A percentile compares a stretch with the other conserved stretches of the same genome.
Evolutionary conservation across 2,888 invertebrate genomes (phyloP).

Genomic region (Argyresthia albistria): DNA sequence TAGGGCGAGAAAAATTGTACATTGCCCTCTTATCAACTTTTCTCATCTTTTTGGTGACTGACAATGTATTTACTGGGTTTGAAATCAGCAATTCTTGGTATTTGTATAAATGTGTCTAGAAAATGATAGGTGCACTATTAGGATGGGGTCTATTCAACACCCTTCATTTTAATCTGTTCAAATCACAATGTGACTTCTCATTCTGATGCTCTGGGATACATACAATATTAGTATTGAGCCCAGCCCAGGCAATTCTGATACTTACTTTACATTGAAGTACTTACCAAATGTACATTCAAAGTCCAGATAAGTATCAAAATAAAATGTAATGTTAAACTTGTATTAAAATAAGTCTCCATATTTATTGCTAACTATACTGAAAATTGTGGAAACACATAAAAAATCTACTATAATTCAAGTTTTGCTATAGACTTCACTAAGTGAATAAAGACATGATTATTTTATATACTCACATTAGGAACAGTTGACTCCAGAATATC

Average conservation of each 20-base stretch:
- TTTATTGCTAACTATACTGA: not conserved
- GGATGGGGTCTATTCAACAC: too few species aligned
- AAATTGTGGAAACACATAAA: too few species aligned
- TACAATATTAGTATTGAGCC: not conserved
- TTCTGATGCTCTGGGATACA: too few species aligned
- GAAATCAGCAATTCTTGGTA: constrained; percentile 37
- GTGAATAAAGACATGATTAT: too few species aligned
- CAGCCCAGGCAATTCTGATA: not conserved
- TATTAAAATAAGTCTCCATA: not conserved
- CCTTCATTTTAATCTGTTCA: too few species aligned
- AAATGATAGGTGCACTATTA: not conserved
- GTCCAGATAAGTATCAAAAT: not conserved
- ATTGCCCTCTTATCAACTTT: not conserved
- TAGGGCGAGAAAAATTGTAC: not conserved
- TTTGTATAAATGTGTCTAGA: constrained; percentile 29
- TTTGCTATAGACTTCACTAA: too few species aligned
- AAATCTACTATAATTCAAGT: too few species aligned
- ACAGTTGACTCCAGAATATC: constrained; percentile 37
- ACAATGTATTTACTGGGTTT: constrained; percentile 22
- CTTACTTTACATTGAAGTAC: not conserved
- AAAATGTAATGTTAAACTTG: too few species aligned
- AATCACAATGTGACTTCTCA: too few species aligned
- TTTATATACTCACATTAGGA: constrained; percentile 41
- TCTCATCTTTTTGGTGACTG: constrained; percentile 16
- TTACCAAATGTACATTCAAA: not conserved